Evolutionary conservation across 2,888 invertebrate species (phyloP), one percentile per base, ranked within the genome.

Genomic region (Dasysyrphus albostriatus): DNA sequence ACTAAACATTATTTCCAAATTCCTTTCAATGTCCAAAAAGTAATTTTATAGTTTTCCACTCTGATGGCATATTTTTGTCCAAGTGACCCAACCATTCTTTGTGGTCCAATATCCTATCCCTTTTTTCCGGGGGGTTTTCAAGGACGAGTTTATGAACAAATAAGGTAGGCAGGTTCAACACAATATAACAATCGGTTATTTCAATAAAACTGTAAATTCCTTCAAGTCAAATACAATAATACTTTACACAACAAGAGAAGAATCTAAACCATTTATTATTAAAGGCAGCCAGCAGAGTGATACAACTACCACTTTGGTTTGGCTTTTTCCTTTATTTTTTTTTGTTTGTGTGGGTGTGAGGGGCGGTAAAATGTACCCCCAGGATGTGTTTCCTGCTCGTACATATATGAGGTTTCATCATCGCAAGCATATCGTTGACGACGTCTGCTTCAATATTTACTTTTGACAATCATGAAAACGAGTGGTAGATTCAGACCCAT

Each of bases 241-340:
- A 59, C 69, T 65, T 72, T 37, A 70, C 56, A 58, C 58, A 58
- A 54, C 16, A 42, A 24, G 39, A 42, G 14, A 42, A 72, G 72
- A 83, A 72, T 83, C 87, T 87, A 83, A 87, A 82, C 83, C 78
- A 87, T 87, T 87, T 87, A 87, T 79, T 83, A 87, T 87, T 87
- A 67, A 87, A 87, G 83, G 83, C 78, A 61, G 61, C 19, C 19
- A 73, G 58, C 74, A 32, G 29, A 32, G 78, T 82, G 82, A 74
- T 65, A 73, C 77, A 74, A 73, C 87, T 61, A 87, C 54, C 70
- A 72, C 47, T 79, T 79, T 61, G 69, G 77, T 73, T 81, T 73
- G 61, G 51, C 61, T 54, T 72, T 49, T 34, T 34, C 42, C 42
- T 14, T 42, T 42, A 14, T 14, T 12, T 61, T 24, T 19, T 42